phyloP scores from a whole-genome alignment of 2,797 vertebrate genomes.

The Onychomys arenicola region DNA sequence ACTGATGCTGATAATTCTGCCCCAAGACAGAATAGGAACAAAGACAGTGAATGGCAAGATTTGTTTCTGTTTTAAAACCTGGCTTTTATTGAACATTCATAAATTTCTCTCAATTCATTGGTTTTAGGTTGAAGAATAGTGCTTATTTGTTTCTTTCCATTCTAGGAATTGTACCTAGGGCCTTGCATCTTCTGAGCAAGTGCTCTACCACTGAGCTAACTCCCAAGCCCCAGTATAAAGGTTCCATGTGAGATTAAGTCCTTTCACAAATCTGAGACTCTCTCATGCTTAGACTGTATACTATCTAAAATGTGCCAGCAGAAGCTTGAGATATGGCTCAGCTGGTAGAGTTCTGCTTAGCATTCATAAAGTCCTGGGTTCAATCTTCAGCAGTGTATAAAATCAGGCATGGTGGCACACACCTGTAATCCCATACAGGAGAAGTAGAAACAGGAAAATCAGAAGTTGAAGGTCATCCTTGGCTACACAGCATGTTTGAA shows the following conservation, averaged over 20 bases:
- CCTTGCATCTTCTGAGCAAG: background rate
- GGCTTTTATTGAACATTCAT: background rate
- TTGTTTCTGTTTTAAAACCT: slow-evolving; percentile 23
- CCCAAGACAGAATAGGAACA: background rate
- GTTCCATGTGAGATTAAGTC: background rate
- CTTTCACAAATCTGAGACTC: background rate
- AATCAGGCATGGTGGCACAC: background rate
- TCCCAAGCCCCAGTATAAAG: background rate
- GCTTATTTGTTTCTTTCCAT: background rate
- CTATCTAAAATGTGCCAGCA: background rate
- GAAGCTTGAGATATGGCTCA: background rate
- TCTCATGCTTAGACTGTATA: background rate
- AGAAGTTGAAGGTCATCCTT: background rate
- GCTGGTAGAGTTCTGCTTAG: background rate
- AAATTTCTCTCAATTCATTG: background rate
- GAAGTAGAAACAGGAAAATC: background rate
- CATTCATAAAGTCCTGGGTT: background rate
- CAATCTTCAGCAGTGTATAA: background rate
- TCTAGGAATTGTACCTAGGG: background rate
- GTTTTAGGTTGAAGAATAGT: background rate
- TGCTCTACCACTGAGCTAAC: background rate
- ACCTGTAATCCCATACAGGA: background rate
- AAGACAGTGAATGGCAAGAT: background rate
- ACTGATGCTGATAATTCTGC: background rate
- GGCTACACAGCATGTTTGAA: background rate